Evolutionary conservation across 2,888 invertebrate species (phyloP).

Genomic region (Ennomos erosarius): DNA sequence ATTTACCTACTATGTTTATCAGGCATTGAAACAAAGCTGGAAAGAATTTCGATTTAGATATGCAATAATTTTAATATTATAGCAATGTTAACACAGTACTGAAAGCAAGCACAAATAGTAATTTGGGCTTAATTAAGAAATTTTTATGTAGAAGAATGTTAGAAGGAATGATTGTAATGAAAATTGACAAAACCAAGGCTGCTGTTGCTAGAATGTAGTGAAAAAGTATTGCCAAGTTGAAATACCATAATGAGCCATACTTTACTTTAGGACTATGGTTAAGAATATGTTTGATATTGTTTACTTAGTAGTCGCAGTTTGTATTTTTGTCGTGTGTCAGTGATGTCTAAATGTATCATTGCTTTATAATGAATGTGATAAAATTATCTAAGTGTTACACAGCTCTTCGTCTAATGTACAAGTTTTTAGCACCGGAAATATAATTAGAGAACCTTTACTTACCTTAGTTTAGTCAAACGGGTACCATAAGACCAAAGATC

Average conservation of each 20-base stretch:
- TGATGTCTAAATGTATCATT: slow-evolving; percentile 34
- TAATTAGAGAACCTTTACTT: slow-evolving; percentile 16
- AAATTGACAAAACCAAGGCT: slow-evolving; percentile 66
- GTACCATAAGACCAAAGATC: slow-evolving; percentile 32
- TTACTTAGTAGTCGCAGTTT: slow-evolving; percentile 34
- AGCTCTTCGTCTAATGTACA: slow-evolving; percentile 61
- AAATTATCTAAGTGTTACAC: slow-evolving; percentile 43
- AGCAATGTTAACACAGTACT: slow-evolving; percentile 28
- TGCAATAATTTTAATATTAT: slow-evolving; percentile 16
- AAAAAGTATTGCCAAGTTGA: slow-evolving; percentile 51
- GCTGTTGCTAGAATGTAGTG: slow-evolving; percentile 59
- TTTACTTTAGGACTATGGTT: slow-evolving; percentile 25
- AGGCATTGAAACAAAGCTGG: slow-evolving; percentile 12
- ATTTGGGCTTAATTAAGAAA: slow-evolving; percentile 36
- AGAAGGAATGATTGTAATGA: slow-evolving; percentile 45
- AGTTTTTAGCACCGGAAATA: slow-evolving; percentile 52
- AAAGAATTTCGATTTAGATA: slow-evolving; percentile 2
- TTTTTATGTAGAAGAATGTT: slow-evolving; percentile 51
- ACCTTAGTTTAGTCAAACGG: slow-evolving; percentile 6
- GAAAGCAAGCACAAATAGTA: slow-evolving; percentile 42
- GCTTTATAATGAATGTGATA: slow-evolving; percentile 46
- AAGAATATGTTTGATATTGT: slow-evolving; percentile 38
- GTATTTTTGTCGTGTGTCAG: slow-evolving; percentile 39
- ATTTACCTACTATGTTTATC: slow-evolving; percentile 5
- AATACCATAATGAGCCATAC: slow-evolving; percentile 36